Percentiles rank a stretch among this genome's conserved stretches.
phyloP scores from a whole-genome alignment of 2,113 vertebrate species.

The Hydrolagus affinis region DNA sequence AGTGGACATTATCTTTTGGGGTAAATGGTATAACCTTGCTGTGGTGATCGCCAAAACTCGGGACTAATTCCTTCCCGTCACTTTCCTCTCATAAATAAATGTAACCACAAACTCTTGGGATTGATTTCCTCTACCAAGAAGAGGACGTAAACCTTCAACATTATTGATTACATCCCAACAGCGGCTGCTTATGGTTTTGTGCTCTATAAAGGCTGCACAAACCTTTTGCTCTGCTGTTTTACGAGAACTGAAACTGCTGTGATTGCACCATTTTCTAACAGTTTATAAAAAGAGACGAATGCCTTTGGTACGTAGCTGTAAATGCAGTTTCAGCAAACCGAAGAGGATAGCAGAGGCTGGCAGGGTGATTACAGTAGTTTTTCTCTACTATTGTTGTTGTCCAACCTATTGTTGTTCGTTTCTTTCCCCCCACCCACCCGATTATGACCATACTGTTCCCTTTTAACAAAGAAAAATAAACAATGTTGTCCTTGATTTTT shows the following conservation, averaged over 20 bases:
- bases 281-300: not conserved
- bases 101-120: too few species aligned
- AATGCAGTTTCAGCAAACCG: conserved; percentile 20
- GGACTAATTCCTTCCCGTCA: too few species aligned
- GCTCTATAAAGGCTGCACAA: too few species aligned
- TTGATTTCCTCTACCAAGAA: too few species aligned
- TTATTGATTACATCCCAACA: too few species aligned
- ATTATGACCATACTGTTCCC: not conserved
- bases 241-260: not conserved
- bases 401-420: not conserved
- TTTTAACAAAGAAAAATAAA: not conserved
- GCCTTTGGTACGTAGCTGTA: not conserved
- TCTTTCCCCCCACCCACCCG: too few species aligned
- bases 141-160: too few species aligned
- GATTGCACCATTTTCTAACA: conserved; percentile 4
- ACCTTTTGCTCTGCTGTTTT: not conserved
- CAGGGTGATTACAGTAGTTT: conserved; percentile 9
- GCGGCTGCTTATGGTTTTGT: too few species aligned
- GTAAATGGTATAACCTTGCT: too few species aligned
- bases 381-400: not conserved
- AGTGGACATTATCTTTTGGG: too few species aligned
- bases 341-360: not conserved
- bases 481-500: not conserved
- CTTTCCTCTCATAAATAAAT: too few species aligned
- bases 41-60: too few species aligned